Evolutionary conservation across 2,113 vertebrate genomes (phyloP).

Genomic region (Fregetta grallaria): DNA sequence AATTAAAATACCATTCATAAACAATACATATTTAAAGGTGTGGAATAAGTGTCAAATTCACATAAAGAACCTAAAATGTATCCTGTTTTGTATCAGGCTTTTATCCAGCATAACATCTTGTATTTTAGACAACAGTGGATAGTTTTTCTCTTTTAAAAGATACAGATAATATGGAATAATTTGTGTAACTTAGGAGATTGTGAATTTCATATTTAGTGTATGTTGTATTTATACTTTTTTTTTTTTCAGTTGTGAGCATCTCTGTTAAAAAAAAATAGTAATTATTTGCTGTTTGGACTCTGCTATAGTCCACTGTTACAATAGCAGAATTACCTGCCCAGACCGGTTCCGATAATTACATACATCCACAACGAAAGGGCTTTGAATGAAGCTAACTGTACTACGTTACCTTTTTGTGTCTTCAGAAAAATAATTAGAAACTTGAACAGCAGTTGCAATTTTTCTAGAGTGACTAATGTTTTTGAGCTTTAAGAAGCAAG

Average conservation of each 20-base stretch:
- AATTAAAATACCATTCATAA: not conserved
- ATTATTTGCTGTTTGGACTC: not conserved
- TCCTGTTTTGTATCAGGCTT: not conserved
- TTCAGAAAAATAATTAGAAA: not conserved
- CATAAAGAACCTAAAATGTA: not conserved
- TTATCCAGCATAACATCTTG: not conserved
- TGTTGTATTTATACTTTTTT: not conserved
- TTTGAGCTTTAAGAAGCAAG: not conserved
- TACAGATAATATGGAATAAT: accelerated
- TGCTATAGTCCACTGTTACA: not conserved
- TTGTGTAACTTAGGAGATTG: not conserved
- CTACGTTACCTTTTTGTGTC: not conserved
- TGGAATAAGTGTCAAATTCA: not conserved
- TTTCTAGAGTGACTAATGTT: not conserved
- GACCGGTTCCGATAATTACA: not conserved
- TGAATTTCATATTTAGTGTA: not conserved
- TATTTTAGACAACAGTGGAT: not conserved
- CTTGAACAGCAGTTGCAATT: not conserved
- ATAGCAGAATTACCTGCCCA: not conserved
- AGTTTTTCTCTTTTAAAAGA: not conserved
- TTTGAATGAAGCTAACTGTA: not conserved
- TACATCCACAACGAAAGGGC: not conserved
- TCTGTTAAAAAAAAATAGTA: not conserved
- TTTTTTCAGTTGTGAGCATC: not conserved
- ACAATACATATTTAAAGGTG: not conserved